Evolutionary conservation across 2,113 vertebrate species (phyloP).

Genomic region (Ranitomeya variabilis): DNA sequence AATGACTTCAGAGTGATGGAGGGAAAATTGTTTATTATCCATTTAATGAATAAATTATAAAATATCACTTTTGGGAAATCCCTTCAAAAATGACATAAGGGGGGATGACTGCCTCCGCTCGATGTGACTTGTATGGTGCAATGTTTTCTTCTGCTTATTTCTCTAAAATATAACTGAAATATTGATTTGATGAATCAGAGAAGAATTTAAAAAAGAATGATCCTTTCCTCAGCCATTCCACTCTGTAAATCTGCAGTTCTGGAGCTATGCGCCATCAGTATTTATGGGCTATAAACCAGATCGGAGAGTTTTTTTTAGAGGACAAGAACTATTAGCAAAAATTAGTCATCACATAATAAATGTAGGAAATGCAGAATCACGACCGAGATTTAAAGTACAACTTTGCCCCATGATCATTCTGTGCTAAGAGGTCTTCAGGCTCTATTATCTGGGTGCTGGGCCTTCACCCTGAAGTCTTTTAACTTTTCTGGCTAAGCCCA

Average conservation of each 20-base stretch:
- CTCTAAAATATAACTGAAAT: constrained; percentile 34
- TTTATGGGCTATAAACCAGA: constrained; percentile 34
- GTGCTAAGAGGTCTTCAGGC: too few relatives aligned
- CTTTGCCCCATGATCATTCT: neutral
- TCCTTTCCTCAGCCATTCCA: neutral
- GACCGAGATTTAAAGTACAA: neutral
- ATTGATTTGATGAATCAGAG: constrained; percentile 46
- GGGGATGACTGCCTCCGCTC: neutral
- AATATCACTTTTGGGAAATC: too few relatives aligned
- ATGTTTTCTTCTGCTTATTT: constrained; percentile 39
- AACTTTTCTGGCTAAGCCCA: too few relatives aligned
- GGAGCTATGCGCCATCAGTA: neutral
- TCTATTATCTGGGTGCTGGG: too few relatives aligned
- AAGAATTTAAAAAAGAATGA: neutral
- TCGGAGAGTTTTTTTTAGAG: neutral
- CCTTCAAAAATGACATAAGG: neutral
- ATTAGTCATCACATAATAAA: neutral
- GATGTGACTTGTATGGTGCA: neutral
- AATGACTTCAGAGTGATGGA: too few relatives aligned
- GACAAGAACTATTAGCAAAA: constrained; percentile 14
- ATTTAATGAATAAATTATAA: too few relatives aligned
- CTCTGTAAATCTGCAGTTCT: constrained; percentile 15
- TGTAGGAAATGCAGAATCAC: neutral
- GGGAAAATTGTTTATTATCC: too few relatives aligned
- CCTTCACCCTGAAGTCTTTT: too few relatives aligned